Percentiles rank a stretch among this genome's conserved stretches.
Evolutionary conservation across 2,797 vertebrate genomes (phyloP).

Genomic region (Sebastes variabilis): DNA sequence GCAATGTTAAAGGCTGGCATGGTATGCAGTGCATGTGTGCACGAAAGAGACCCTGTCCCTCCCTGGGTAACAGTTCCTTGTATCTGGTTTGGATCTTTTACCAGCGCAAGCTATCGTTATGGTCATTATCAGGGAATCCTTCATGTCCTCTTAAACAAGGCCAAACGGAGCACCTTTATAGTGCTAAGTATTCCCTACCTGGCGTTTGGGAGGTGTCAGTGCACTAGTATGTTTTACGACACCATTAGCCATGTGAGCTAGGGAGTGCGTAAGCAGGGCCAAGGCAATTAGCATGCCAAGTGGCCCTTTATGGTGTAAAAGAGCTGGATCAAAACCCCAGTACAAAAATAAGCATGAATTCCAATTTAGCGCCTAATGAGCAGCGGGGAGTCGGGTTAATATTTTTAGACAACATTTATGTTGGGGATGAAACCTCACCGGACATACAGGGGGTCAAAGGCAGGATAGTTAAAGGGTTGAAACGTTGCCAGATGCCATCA

Average conservation of each 20-base stretch:
- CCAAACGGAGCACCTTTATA: conserved; percentile 74
- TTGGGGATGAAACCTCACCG: conserved; percentile 61
- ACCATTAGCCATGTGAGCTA: conserved; percentile 80
- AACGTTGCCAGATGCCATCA: conserved; percentile 70
- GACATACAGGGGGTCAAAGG: conserved; percentile 60
- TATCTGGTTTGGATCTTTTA: conserved; percentile 48
- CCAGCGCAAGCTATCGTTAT: conserved; percentile 53
- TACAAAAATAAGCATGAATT: conserved; percentile 78
- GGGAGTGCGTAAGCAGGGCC: conserved; percentile 78
- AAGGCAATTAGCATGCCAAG: conserved; percentile 83
- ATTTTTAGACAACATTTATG: conserved; percentile 76
- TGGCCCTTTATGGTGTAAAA: conserved; percentile 83
- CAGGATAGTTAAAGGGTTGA: conserved; percentile 69
- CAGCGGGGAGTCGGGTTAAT: conserved; percentile 69
- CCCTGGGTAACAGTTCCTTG: conserved; percentile 44
- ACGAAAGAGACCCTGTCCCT: not conserved
- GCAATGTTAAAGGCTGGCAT: conserved; percentile 44
- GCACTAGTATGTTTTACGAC: conserved; percentile 82
- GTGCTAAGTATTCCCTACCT: conserved; percentile 79
- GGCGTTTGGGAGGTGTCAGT: conserved; percentile 74
- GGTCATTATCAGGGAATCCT: conserved; percentile 72
- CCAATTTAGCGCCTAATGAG: conserved; percentile 77
- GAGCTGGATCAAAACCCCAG: conserved; percentile 72
- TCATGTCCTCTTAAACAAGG: conserved; percentile 79
- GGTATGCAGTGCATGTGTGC: not conserved